Percentiles rank a stretch among this genome's conserved stretches.
phyloP scores from a whole-genome alignment of 2,113 vertebrate species.

The Chaetodon auriga region DNA sequence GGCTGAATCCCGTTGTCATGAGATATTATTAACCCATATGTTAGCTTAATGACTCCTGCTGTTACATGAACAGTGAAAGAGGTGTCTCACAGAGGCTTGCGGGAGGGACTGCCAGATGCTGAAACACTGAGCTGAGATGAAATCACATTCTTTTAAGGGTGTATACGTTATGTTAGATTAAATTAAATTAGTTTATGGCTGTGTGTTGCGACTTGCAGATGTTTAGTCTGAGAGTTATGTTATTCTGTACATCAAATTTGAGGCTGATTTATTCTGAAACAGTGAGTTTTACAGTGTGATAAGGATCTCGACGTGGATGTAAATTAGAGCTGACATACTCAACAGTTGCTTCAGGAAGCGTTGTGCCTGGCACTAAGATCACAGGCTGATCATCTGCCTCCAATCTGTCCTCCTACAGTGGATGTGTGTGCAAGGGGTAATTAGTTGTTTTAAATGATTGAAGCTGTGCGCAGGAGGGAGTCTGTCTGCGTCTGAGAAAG shows the following conservation, averaged over 20 bases:
- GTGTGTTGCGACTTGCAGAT: constrained; percentile 16
- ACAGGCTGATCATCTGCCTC: constrained; percentile 72
- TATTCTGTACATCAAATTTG: background rate
- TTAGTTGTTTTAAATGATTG: constrained; percentile 67
- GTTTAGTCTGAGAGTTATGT: constrained; percentile 4
- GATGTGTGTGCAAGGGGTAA: constrained; percentile 45
- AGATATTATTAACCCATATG: constrained; percentile 47
- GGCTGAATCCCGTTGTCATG: constrained; percentile 43
- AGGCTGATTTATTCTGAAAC: constrained; percentile 3
- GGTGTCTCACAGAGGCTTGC: background rate
- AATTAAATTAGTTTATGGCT: constrained; percentile 23
- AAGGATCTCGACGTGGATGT: constrained; percentile 30
- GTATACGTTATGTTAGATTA: constrained; percentile 10
- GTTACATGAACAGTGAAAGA: constrained; percentile 18
- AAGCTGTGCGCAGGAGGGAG: constrained; percentile 39
- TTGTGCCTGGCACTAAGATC: constrained; percentile 61
- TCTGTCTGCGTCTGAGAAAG: constrained; percentile 14
- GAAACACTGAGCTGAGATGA: constrained; percentile 11
- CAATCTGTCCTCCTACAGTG: constrained; percentile 50
- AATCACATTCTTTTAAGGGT: constrained; percentile 10
- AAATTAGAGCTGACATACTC: constrained; percentile 33
- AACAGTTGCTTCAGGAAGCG: constrained; percentile 32
- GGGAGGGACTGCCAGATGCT: background rate
- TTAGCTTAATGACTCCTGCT: constrained; percentile 44
- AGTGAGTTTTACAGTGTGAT: constrained; percentile 15